Evolutionary conservation across 2,888 invertebrate species (phyloP).

Genomic region (Cotesia congregata): DNA sequence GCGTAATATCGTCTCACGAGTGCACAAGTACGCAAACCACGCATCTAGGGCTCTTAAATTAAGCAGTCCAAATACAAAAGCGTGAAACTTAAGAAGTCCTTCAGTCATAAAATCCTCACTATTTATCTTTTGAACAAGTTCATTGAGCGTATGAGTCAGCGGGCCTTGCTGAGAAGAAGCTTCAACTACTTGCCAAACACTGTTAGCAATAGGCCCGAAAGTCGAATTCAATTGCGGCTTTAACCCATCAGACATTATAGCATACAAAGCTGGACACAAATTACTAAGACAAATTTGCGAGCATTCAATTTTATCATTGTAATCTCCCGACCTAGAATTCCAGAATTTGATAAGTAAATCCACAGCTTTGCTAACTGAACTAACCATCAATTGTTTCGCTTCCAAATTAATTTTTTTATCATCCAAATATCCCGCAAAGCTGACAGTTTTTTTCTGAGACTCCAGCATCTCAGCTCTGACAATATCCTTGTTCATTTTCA

Average conservation of each 20-base stretch:
- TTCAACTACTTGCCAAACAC: slow-evolving; percentile 92
- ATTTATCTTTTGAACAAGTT: slow-evolving; percentile 86
- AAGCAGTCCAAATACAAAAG: slow-evolving; percentile 87
- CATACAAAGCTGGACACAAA: slow-evolving; percentile 87
- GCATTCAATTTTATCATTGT: slow-evolving; percentile 76
- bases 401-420: slow-evolving; percentile 71
- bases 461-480: slow-evolving; percentile 75
- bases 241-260: slow-evolving; percentile 87
- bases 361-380: slow-evolving; percentile 81
- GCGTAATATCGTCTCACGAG: slow-evolving; percentile 84
- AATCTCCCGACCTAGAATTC: slow-evolving; percentile 72
- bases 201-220: slow-evolving; percentile 88
- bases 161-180: slow-evolving; percentile 90
- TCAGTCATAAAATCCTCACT: slow-evolving; percentile 86
- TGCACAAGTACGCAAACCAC: slow-evolving; percentile 89
- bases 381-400: slow-evolving; percentile 79
- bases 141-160: slow-evolving; percentile 86
- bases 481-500: slow-evolving; percentile 80
- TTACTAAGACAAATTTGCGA: slow-evolving; percentile 82
- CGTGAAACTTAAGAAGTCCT: slow-evolving; percentile 89
- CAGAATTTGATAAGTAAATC: slow-evolving; percentile 78
- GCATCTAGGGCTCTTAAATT: slow-evolving; percentile 91
- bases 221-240: slow-evolving; percentile 85
- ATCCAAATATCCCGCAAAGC: slow-evolving; percentile 77
- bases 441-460: slow-evolving; percentile 80